Conservation (phyloP, 92 coral and sea anemone species). For the Siderastrea siderea region DNA sequence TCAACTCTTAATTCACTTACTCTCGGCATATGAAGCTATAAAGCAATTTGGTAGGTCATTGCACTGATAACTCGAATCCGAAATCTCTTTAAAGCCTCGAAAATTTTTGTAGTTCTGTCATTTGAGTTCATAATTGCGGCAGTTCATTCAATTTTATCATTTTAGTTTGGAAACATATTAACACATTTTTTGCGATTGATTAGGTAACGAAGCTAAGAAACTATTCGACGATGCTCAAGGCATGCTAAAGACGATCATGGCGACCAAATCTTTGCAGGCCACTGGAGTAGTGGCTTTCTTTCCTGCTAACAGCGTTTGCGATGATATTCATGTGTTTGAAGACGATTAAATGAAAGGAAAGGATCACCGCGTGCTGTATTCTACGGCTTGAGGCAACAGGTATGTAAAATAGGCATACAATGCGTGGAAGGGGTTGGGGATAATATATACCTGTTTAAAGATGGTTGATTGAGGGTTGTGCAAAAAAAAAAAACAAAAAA, state of each 20-base stretch:
- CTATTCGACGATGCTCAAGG: slow-evolving; percentile 90
- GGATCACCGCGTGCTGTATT: slow-evolving; percentile 82
- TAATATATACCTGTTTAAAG: no score
- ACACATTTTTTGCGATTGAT: neutral
- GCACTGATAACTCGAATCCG: no score
- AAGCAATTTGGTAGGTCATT: no score
- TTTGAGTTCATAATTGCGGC: no score
- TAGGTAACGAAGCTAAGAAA: slow-evolving; percentile 88
- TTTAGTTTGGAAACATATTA: neutral
- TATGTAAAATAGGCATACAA: neutral
- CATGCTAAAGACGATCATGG: slow-evolving; percentile 75
- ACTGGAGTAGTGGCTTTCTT: slow-evolving; percentile 84
- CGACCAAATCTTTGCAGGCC: slow-evolving; percentile 71
- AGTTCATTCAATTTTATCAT: no score
- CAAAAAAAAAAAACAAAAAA: no score
- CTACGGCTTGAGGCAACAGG: slow-evolving; percentile 88
- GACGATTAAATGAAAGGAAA: slow-evolving; percentile 70
- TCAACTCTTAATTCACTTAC: no score
- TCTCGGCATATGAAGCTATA: no score
- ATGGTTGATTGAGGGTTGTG: no score
- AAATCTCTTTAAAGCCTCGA: no score
- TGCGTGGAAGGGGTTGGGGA: no score
- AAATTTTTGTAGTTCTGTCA: no score
- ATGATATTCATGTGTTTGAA: slow-evolving; percentile 85
- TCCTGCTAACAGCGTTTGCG: slow-evolving; percentile 90